phyloP scores from a whole-genome alignment of 2,797 vertebrate genomes.

The Chelon labrosus region DNA sequence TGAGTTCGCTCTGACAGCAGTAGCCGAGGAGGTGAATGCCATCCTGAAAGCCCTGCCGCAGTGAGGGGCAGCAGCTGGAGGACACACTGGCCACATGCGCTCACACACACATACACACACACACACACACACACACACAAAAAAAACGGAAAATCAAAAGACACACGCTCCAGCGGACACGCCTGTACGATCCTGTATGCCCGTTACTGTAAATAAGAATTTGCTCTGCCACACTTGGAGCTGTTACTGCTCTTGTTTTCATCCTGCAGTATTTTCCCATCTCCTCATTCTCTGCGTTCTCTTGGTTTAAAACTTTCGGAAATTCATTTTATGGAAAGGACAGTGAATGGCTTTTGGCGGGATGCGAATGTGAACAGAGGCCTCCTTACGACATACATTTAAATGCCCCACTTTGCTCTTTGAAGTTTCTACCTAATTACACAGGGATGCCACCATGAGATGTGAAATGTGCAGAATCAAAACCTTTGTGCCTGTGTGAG shows the following conservation, averaged over 20 bases:
- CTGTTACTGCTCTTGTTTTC: slow-evolving; percentile 47
- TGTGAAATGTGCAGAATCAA: slow-evolving; percentile 15
- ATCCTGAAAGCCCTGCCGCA: slow-evolving; percentile 97
- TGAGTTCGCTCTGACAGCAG: slow-evolving; percentile 96
- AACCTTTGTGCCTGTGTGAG: slow-evolving; percentile 44
- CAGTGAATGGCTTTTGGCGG: slow-evolving; percentile 3
- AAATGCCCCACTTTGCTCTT: slow-evolving; percentile 1
- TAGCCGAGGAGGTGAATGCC: slow-evolving; percentile 97
- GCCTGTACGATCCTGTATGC: slow-evolving; percentile 36
- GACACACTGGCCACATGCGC: slow-evolving; percentile 39
- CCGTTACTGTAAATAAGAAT: slow-evolving; percentile 60
- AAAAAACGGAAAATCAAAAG: slow-evolving; percentile 1
- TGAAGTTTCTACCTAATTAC: slow-evolving; percentile 10
- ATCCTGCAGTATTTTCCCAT: slow-evolving; percentile 56
- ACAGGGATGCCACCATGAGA: slow-evolving; percentile 7
- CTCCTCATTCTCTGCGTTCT: slow-evolving; percentile 23
- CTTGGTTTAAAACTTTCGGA: slow-evolving; percentile 16
- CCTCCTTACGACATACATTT: slow-evolving; percentile 5
- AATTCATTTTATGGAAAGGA: slow-evolving; percentile 13
- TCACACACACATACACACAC: slow-evolving; percentile 9
- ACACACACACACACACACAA: background rate
- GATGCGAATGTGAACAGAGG: slow-evolving; percentile 24
- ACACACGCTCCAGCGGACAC: slow-evolving; percentile 21
- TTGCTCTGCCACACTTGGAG: slow-evolving; percentile 42
- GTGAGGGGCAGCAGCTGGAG: slow-evolving; percentile 76